Percentiles rank a stretch among this genome's conserved stretches.
Evolutionary conservation across 2,797 vertebrate genomes (phyloP).

Genomic region (Sebastes kiyomatsui): DNA sequence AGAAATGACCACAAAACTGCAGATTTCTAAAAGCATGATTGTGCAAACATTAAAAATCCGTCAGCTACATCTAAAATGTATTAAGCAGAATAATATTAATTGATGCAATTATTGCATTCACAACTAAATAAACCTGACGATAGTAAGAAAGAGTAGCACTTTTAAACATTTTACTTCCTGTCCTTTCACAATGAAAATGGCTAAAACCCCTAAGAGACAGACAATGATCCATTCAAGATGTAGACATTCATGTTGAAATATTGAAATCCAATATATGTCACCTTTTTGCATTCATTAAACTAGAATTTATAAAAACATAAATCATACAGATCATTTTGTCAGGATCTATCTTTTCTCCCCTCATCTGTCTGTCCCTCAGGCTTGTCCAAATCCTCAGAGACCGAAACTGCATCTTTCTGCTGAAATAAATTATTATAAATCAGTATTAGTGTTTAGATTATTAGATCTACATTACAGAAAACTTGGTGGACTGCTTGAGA

Average conservation of each 20-base stretch:
- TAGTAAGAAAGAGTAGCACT: not conserved
- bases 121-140: not conserved
- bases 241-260: not conserved
- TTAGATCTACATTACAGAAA: no score
- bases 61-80: not conserved
- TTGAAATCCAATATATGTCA: not conserved
- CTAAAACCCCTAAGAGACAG: not conserved
- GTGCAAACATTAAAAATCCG: not conserved
- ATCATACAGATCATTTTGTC: not conserved
- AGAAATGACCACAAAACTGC: not conserved
- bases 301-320: not conserved
- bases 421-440: not conserved
- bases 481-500: no score
- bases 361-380: slow-evolving; percentile 1
- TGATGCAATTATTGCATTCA: not conserved
- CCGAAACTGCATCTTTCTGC: slow-evolving; percentile 41
- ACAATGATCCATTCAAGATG: not conserved
- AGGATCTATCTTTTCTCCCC: not conserved
- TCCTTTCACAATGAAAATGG: not conserved
- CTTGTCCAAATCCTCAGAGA: slow-evolving; percentile 54
- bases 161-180: not conserved
- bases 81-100: not conserved
- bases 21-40: not conserved
- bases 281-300: not conserved
- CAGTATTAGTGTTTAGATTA: not conserved